Evolutionary conservation across 2,797 vertebrate species (phyloP), one percentile per base, ranked within the genome.

Genomic region (Iguana delicatissima): DNA sequence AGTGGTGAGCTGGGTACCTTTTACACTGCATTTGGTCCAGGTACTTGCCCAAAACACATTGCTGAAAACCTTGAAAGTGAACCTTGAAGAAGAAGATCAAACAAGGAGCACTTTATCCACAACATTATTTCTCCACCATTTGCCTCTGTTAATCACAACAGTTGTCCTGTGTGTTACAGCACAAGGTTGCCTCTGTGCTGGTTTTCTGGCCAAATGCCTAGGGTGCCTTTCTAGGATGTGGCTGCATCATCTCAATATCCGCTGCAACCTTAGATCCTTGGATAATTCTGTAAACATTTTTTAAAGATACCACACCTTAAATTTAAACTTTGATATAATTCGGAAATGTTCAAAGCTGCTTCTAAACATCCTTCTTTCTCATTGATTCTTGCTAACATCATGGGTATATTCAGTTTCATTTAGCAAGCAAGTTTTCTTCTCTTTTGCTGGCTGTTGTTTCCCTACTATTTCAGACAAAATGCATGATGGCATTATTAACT

Each of bases 251-350:
- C n/a, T 59, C 42, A 9, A 79, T 72, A 38, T 85, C 46, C 29
- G 6, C 59, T 82, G 80, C 85, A 81, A 1, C 35, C 64, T 84
- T n/a, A 80, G 59, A 84, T 0, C 29, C 59, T 3, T 38, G 1
- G 46, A 38, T 80, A 38, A 20, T 9, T 73, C 59, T 64, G 87
- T 67, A 42, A 26, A 26, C 4, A 67, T 77, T 90, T 90, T 59
- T 69, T 85, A 89, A 18, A 67, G 0, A 8, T 0, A 0, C 0
- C 3, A 76, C 35, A 72, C 5, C 77, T 89, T 12, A 85, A 42
- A 87, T 74, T n/a, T 88, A 67, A 42, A 88, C 42, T 3, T 32
- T 22, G 91, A 87, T 0, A 80, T 50, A 74, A 64, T 84, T 84
- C 62, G 73, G 85, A 64, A 86, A 86, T 77, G 29, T 80, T 82